Base-by-base conservation (phyloP, 2,797 vertebrate species). In the Cossypha polioptera region DNA sequence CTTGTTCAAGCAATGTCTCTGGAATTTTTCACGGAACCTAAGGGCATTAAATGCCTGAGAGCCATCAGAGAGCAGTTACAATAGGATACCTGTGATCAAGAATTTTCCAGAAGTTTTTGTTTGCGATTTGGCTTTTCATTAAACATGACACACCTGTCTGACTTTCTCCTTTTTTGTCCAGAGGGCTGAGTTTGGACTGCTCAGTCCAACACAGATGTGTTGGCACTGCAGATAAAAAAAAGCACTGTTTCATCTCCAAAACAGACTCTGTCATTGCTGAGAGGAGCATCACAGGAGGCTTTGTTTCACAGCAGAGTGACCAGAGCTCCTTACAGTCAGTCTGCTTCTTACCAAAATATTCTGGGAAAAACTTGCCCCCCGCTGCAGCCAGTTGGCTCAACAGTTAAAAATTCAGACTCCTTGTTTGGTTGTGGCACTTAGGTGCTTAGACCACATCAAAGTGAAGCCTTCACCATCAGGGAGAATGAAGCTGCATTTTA, bases 351-450 rank as follows among this genome's bases (percentile, higher is more conserved):
- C 21, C 20, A 61, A 54, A 86, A 57, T 25, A 61, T 13, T 61
- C 3, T 7, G 45, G 53, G 16, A 25, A 71, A 77, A 69, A 13
- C 11, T 12, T 66, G 13, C 13, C 17, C 7, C 11, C 6, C 33
- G 6, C 15, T 78, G 24, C n/a, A 85, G 22, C 10, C 7, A 24
- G 0, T 16, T 74, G 40, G 29, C 13, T 55, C 13, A 61, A 16
- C 25, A 71, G 16, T 28, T 38, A 65, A 73, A 65, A 58, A 38
- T 28, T 65, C 7, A 18, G 59, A 7, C 2, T 75, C 9, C 11
- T 63, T 4, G 4, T 0, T 7, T 13, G 29, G 3, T 17, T 61
- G 25, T 48, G 33, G 12, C 11, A 17, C 7, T 51, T 40, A 3
- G 0, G 1, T 24, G 24, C 31, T 80, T 26, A 71, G 20, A 36